phyloP scores from a whole-genome alignment of 2,888 invertebrate species.

The Limnephilus auricula region DNA sequence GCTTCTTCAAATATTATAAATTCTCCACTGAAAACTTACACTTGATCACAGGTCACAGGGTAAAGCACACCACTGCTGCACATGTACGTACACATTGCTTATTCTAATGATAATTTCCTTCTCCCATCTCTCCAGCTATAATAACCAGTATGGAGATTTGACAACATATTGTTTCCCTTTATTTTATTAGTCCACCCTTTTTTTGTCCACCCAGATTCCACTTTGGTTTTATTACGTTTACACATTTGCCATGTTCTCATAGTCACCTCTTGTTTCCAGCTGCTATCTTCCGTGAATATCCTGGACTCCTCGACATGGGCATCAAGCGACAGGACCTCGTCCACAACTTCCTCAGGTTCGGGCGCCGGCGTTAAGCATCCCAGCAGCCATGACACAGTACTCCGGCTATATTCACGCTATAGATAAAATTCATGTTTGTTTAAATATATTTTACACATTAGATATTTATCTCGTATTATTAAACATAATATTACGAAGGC shows the following conservation, averaged over 20 bases:
- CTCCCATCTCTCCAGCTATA: not conserved
- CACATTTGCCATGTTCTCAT: not conserved
- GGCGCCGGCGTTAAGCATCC: constrained; percentile 80
- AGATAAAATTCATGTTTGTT: constrained; percentile 18
- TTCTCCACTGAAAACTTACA: not conserved
- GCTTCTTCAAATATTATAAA: not conserved
- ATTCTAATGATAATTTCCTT: not conserved
- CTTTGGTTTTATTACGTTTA: not conserved
- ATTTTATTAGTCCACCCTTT: not conserved
- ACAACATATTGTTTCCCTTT: not conserved
- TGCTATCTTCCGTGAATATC: constrained; percentile 77
- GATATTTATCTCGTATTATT: not conserved
- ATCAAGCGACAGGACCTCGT: constrained; percentile 93
- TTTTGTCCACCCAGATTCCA: not conserved
- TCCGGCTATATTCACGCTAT: constrained; percentile 51
- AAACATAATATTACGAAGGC: not conserved
- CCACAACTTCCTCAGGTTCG: constrained; percentile 93
- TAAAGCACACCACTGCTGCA: not conserved
- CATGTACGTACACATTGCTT: not conserved
- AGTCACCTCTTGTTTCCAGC: constrained; percentile 59
- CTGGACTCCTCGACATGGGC: constrained; percentile 80
- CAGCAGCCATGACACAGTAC: constrained; percentile 35
- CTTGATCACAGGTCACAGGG: not conserved
- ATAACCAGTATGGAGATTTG: not conserved
- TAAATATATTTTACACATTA: constrained; percentile 8